Percentiles rank a stretch among this genome's conserved stretches.
Conservation (phyloP, 1,140 invertebrate genomes). For the Anastrepha obliqua region DNA sequence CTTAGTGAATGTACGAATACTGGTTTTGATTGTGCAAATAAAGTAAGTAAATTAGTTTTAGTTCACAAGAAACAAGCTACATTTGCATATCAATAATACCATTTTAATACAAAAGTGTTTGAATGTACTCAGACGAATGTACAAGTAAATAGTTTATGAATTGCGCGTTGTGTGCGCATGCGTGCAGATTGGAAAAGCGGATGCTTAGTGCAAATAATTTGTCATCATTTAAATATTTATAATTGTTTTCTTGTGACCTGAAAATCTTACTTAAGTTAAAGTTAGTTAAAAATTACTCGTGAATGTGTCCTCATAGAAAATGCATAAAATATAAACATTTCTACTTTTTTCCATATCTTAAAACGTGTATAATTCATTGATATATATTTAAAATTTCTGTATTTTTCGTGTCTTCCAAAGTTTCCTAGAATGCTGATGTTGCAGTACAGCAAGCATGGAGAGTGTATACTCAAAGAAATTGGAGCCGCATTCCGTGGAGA, state of each 20-base stretch:
- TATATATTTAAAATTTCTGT: constrained; percentile 31
- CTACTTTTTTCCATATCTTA: background rate
- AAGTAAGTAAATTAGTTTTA: constrained; percentile 29
- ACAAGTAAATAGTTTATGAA: constrained; percentile 10
- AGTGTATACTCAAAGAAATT: constrained; percentile 89
- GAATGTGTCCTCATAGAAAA: no score
- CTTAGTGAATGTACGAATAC: constrained; percentile 48
- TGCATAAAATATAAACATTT: background rate
- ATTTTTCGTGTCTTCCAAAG: constrained; percentile 68
- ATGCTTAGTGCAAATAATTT: background rate
- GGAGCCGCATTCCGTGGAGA: constrained; percentile 88
- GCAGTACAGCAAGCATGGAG: constrained; percentile 92
- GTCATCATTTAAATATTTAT: no score
- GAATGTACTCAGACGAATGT: background rate
- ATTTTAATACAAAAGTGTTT: background rate
- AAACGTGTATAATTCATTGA: constrained; percentile 12
- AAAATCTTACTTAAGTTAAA: no score
- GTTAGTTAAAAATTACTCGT: no score
- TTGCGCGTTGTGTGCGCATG: constrained; percentile 35
- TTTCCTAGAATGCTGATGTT: constrained; percentile 84
- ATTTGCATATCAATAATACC: constrained; percentile 45
- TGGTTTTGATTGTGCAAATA: constrained; percentile 49
- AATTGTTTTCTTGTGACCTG: no score
- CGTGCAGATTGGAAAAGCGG: constrained; percentile 42
- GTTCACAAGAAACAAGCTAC: constrained; percentile 3